Base-by-base conservation (phyloP, 2,797 vertebrate species). In the Epinephelus coioides region DNA sequence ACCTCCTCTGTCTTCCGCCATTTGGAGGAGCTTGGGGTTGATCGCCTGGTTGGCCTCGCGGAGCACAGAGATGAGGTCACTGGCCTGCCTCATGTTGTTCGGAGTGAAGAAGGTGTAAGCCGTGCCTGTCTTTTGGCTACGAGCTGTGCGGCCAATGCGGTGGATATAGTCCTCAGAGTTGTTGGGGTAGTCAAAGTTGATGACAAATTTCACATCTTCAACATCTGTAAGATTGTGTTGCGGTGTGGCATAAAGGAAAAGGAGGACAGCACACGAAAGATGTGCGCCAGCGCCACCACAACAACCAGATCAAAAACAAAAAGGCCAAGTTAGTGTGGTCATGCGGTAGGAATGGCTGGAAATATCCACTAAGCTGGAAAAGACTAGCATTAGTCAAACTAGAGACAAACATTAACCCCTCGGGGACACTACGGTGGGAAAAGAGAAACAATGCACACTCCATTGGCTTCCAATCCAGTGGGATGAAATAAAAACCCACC, bases 181-280 rank as follows among this genome's bases (percentile, higher is more conserved):
- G 97, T 99, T 99, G 94, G 98, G 98, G 97, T 99, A 99, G 97
- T 99, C 98, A 96, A 96, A 99, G 97, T 99, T 99, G 97, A 99
- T 99, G 97, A 99, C 98, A 97, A 99, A 99, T 98, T 99, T 99
- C 94, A 99, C 97, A 92, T 99, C 98, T 96, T 99, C 98, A 93
- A 99, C 98, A 98, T 99, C 98, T 99, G 98, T 97, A 97, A 97
- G 95, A 89, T 86, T 89, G 88, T 69, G 93, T 91, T 93, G 93
- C 95, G 91, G 96, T 95, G 96, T 96, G 97, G 97, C 97, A 96
- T 95, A 93, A 94, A 79, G 85, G 73, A 61, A 92, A 91, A 76
- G 79, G 44, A 91, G 88, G 89, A 88, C 86, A 86, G 96, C 95
- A 96, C 97, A 96, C 90, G 40, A 96, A 95, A 95, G 76, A 96